Base-by-base conservation (phyloP, 2,113 vertebrate genomes). In the Hyla sarda region DNA sequence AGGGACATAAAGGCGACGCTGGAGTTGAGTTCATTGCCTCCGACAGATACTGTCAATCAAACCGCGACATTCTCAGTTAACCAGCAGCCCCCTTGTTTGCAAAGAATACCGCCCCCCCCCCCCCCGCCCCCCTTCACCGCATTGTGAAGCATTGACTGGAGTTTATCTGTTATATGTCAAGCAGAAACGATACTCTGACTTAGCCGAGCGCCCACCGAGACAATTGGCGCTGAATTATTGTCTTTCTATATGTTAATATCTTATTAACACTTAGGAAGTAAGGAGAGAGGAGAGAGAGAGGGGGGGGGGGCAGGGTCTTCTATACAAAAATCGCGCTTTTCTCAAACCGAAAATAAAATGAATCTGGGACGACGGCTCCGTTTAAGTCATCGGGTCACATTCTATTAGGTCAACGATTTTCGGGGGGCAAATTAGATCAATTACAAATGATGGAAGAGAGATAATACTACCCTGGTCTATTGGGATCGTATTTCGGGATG, bases 1-100 rank as follows among this genome's bases (percentile, higher is more conserved):
- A 95, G 92, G 88, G 90, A 91, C 93, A 96, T 95, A 96, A 97
- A 96, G 95, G 95, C 93, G 88, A 92, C 90, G 90, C 91, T 94
- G 93, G 92, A 95, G 95, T 94, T 90, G 94, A 95, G 95, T 96
- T 97, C 95, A 97, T 96, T 94, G 95, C 93, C 93, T 94, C 90
- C 92, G 94, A 97, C 94, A 94, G 96, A 96, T 93, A 92, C 93
- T 96, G 96, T 94, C 96, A 97, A 94, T 97, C 96, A 96, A 90
- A 71, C 52, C 34, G 78, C n/a, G 92, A 83, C 89, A 84, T 88
- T 90, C 90, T 93, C 91, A 87, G 92, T 92, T 92, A 93, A 92
- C 91, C 90, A 91, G 89, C 90, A 93, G 92, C 87, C 92, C n/a
- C 88, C 88, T 88, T 89, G 90, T 90, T 71, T 93, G 91, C 86